Conservation (phyloP, 2,113 vertebrate genomes). For the Gadus macrocephalus region DNA sequence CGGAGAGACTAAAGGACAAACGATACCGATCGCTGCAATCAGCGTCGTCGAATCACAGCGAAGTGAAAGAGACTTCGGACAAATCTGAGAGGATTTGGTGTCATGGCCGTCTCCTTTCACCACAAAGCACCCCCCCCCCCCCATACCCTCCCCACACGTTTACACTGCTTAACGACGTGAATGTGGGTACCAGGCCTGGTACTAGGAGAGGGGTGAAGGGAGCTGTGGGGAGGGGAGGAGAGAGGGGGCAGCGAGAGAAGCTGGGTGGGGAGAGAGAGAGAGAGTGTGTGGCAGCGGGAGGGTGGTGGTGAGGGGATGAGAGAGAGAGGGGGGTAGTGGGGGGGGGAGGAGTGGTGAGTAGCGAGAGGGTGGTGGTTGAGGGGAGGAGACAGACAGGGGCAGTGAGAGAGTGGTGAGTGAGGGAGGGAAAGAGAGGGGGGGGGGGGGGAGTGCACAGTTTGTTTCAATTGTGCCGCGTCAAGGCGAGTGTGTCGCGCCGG, state of each 20-base stretch:
- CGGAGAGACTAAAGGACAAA: conserved; percentile 3
- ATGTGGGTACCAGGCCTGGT: conserved; percentile 36
- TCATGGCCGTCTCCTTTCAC: background rate
- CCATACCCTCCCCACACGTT: conserved; percentile 2
- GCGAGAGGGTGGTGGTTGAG: too few species aligned
- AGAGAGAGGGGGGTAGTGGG: too few species aligned
- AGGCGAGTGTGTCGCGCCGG: conserved; percentile 58
- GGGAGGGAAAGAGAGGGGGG: background rate
- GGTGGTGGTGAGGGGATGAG: too few species aligned
- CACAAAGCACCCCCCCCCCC: background rate
- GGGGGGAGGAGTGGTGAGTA: too few species aligned
- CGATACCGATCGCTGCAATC: conserved; percentile 29
- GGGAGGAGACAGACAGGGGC: too few species aligned
- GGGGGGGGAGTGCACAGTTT: conserved; percentile 42
- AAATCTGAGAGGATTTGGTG: conserved; percentile 35
- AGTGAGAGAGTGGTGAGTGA: background rate
- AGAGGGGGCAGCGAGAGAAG: too few species aligned
- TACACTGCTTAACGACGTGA: conserved; percentile 32
- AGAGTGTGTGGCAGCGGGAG: too few species aligned
- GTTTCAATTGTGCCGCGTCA: conserved; percentile 66
- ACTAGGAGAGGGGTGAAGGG: conserved; percentile 31
- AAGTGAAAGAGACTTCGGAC: conserved; percentile 25
- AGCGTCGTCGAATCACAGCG: conserved; percentile 21
- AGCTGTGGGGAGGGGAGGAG: background rate
- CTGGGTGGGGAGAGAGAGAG: too few species aligned